phyloP scores from a whole-genome alignment of 2,888 invertebrate genomes.

The Ectemnius continuus region DNA sequence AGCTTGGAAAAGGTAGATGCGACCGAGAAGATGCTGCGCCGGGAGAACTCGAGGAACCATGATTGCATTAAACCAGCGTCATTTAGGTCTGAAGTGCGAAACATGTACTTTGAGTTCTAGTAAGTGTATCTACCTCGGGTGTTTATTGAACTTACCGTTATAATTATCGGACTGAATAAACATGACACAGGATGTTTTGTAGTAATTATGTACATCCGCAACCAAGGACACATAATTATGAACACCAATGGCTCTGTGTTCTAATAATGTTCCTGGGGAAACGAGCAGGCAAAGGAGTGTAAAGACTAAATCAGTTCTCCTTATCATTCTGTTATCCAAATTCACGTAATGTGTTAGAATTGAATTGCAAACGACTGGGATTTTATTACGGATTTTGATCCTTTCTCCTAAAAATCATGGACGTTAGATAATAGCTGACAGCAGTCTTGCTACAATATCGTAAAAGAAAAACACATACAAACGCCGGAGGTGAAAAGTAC shows the following conservation, averaged over 20 bases:
- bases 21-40: constrained; percentile 22
- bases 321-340: not conserved
- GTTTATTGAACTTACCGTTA: constrained; percentile 39
- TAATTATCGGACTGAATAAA: constrained; percentile 45
- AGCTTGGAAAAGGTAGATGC: constrained; percentile 42
- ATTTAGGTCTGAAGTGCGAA: constrained; percentile 17
- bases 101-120: not conserved
- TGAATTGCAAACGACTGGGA: too few relatives aligned
- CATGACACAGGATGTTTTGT: constrained; percentile 55
- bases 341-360: not conserved
- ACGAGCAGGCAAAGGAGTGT: too few relatives aligned
- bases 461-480: too few relatives aligned
- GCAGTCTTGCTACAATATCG: too few relatives aligned
- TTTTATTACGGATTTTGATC: too few relatives aligned
- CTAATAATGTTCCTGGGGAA: too few relatives aligned
- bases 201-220: constrained; percentile 52
- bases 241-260: too few relatives aligned
- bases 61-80: constrained; percentile 9
- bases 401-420: too few relatives aligned
- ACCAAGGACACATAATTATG: constrained; percentile 45
- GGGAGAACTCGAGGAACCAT: constrained; percentile 55
- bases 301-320: too few relatives aligned
- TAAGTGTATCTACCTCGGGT: too few relatives aligned
- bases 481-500: too few relatives aligned
- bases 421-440: too few relatives aligned